A percentile compares a stretch with the other conserved stretches of the same genome.
These are phyloP conservation scores for Polydrusus tereticollis DNA, from an alignment of 2,888 invertebrate species.

Conservation along the genomic window DNA sequence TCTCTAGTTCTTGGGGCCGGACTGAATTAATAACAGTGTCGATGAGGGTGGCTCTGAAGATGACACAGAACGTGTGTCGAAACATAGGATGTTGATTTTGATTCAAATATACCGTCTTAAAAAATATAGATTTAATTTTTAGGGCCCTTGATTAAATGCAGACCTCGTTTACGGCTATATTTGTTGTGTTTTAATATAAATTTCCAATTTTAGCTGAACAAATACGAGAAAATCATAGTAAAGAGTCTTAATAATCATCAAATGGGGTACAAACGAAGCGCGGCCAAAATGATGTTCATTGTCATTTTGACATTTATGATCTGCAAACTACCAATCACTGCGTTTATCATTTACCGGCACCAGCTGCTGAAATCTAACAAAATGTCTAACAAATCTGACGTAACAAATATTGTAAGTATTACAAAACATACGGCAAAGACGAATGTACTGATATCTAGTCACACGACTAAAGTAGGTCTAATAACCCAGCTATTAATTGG, in stretches of 20 bases:
- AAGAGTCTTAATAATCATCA: conserved; percentile 74
- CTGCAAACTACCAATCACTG: conserved; percentile 82
- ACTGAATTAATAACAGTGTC: no score
- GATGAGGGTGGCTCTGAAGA: no score
- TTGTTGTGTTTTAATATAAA: no score
- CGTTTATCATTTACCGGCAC: conserved; percentile 76
- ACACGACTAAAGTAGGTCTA: not conserved
- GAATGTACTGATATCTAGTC: not conserved
- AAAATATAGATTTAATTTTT: no score
- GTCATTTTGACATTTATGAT: conserved; percentile 77
- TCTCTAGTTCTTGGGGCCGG: no score
- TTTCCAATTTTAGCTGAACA: conserved; percentile 70
- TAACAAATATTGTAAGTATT: conserved; percentile 53
- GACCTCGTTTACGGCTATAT: no score
- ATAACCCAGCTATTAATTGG: no score
- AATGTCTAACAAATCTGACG: conserved; percentile 45
- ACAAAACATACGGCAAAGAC: not conserved
- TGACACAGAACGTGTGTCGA: no score
- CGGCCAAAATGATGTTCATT: conserved; percentile 78
- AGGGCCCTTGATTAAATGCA: no score
- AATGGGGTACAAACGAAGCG: conserved; percentile 76
- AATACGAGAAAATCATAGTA: conserved; percentile 73
- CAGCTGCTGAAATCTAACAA: conserved; percentile 65
- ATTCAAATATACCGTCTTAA: no score
- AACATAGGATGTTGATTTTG: no score